Conservation (phyloP, 2,113 vertebrate genomes). For the Phalacrocorax brasilianus region DNA sequence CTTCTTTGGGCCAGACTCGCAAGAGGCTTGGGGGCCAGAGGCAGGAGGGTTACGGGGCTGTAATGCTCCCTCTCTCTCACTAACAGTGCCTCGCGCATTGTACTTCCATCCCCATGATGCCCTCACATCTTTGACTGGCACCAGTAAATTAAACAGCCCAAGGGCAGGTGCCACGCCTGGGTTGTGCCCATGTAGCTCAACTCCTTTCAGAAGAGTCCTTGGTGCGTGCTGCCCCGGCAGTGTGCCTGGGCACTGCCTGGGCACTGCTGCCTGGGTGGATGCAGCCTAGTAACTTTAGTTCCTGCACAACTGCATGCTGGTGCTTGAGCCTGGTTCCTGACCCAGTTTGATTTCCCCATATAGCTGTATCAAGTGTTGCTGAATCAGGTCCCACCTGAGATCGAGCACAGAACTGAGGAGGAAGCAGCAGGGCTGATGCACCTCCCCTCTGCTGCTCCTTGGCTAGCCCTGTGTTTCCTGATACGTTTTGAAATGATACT, state of each 20-base stretch:
- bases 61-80: fast-evolving
- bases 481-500: not conserved
- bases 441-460: not conserved
- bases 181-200: not conserved
- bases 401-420: not conserved
- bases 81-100: not conserved
- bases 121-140: not conserved
- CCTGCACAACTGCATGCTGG: fast-evolving
- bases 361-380: fast-evolving
- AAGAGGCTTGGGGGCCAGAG: fast-evolving
- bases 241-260: fast-evolving
- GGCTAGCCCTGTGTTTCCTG: not conserved
- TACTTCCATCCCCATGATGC: fast-evolving
- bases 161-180: fast-evolving
- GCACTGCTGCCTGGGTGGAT: fast-evolving
- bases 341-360: fast-evolving
- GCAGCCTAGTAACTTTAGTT: not conserved
- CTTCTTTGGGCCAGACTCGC: fast-evolving
- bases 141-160: not conserved
- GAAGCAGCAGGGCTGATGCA: not conserved
- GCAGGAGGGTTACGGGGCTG: not conserved
- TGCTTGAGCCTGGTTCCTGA: not conserved
- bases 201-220: not conserved
- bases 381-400: not conserved
- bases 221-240: fast-evolving